These are phyloP conservation scores for Galerucella pusilla DNA, from an alignment of 2,888 invertebrate genomes.

Conservation along the genomic window DNA sequence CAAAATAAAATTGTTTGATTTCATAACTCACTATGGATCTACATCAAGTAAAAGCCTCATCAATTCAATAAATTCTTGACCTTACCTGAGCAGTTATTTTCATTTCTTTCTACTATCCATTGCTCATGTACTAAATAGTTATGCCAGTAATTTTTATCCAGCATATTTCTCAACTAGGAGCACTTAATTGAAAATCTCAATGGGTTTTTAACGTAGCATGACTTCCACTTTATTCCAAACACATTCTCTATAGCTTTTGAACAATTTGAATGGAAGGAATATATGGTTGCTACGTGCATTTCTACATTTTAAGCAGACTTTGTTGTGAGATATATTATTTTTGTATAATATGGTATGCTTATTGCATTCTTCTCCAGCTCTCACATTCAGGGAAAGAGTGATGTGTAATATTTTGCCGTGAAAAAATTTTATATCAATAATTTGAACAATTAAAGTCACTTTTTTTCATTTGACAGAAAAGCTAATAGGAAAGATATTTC, in stretches of 20 bases:
- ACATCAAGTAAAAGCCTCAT: no score
- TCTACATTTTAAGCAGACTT: constrained; percentile 34
- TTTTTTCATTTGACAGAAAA: no score
- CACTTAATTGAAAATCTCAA: constrained; percentile 38
- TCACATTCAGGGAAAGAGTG: neutral
- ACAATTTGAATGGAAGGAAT: constrained; percentile 36
- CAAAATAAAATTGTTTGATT: no score
- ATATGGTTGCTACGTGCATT: constrained; percentile 31
- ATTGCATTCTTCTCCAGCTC: constrained; percentile 18
- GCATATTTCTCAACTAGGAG: constrained; percentile 23
- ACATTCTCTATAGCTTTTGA: constrained; percentile 31
- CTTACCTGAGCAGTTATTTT: neutral
- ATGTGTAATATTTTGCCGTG: no score
- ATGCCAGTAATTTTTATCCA: constrained; percentile 27
- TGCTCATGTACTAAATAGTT: neutral
- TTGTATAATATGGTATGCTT: constrained; percentile 34
- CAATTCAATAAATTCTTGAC: no score
- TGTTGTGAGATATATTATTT: constrained; percentile 35
- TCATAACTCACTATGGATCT: no score
- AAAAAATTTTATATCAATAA: no score
- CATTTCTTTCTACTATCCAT: neutral
- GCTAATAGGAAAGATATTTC: no score
- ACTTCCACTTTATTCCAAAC: constrained; percentile 30
- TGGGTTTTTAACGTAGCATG: constrained; percentile 31
- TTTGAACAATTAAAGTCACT: no score